Conservation (phyloP, 2,797 vertebrate species). For the Cygnus olor region DNA sequence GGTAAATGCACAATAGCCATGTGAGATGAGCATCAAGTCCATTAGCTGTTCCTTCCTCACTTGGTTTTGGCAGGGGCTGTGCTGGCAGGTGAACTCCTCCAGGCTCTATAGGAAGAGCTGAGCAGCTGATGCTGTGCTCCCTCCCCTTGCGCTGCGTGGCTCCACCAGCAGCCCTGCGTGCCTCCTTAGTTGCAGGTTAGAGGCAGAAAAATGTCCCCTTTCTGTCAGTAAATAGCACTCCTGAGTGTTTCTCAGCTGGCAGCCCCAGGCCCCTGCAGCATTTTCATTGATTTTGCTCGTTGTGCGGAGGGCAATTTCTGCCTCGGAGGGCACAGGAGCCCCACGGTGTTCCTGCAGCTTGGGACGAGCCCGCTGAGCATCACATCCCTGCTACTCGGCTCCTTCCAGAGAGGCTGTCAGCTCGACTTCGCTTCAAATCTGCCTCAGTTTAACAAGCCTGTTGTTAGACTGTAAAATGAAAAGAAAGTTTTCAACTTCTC, state of each 20-base stretch:
- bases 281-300: not conserved
- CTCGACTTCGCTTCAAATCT: not conserved
- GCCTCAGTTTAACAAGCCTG: not conserved
- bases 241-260: conserved; percentile 10
- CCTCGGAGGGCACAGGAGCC: not conserved
- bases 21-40: not conserved
- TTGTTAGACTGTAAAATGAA: not conserved
- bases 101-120: not conserved
- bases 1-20: not conserved
- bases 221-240: not conserved
- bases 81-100: not conserved
- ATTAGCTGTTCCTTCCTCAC: not conserved
- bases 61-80: not conserved
- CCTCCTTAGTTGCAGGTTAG: not conserved
- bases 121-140: not conserved
- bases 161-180: not conserved
- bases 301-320: not conserved
- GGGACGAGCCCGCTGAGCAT: not conserved
- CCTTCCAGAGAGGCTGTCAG: not conserved
- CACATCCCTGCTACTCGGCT: not conserved
- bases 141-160: not conserved
- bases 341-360: not conserved
- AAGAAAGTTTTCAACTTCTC: not conserved
- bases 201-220: conserved; percentile 4
- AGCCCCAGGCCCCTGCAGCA: not conserved